Evolutionary conservation across 1,140 invertebrate species (phyloP), one percentile per base, ranked within the genome.

Genomic region (Danaus melanippus): DNA sequence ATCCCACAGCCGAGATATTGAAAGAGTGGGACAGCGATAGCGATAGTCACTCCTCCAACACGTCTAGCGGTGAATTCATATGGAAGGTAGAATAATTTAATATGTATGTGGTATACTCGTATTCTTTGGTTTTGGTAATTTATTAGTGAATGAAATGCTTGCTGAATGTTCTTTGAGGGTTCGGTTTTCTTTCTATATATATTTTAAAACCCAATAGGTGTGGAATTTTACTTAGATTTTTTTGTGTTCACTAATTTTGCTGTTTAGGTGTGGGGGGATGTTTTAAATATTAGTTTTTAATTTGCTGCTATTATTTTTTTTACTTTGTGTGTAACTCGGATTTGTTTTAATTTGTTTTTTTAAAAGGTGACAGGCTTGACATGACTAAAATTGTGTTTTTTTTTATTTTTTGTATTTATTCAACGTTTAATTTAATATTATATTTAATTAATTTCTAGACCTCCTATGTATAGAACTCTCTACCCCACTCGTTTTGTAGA

Each of bases 31-130:
- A 90, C 67, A 89, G 88, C 74, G 89, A 89, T 62, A 89, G 86
- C 12, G 87, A 88, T 46, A 79, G 82, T 7, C 83, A 87, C 48
- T 88, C 87, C 10, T 87, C 84, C 53, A 90, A 89, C 42, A 89
- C 89, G 43, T 93, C 92, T 11, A 93, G 92, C 65, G 92, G 92
- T 10, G 93, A 94, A 76, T 93, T 93, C 72, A 90, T 93, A 46
- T 93, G 92, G 92, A 92, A 92, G 89, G 92, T 93, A 73, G 79
- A 87, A 82, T 7, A 32, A 48, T 10, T 0, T 11, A 9, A 12
- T 17, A 40, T 10, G 10, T 46, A 15, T 53, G n/a, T n/a, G n/a
- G n/a, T n/a, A n/a, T n/a, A n/a, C 8, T 21, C 44, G 8, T 9
- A 32, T 32, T 32, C 2, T 32, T 32, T 32, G 21, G 17, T 48